phyloP scores from a whole-genome alignment of 2,113 vertebrate species.

The Pycnonotus jocosus region DNA sequence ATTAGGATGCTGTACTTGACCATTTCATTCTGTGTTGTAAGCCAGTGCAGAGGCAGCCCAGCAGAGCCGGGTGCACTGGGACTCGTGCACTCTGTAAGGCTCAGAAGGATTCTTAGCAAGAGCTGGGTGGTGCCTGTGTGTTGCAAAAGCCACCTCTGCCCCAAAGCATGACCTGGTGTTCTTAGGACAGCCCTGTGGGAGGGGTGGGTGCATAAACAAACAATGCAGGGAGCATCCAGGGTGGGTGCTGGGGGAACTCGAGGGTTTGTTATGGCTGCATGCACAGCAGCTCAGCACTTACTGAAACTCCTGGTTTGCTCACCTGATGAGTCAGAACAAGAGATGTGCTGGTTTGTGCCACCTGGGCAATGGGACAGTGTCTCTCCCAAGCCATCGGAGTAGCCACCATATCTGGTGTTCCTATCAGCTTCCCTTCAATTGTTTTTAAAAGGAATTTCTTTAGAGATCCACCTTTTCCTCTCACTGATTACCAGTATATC shows the following conservation, averaged over 20 bases:
- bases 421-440: not conserved
- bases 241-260: not conserved
- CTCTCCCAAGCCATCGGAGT: not conserved
- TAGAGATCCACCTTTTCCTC: not conserved
- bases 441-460: not conserved
- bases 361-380: not conserved
- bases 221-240: not conserved
- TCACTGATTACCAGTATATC: not conserved
- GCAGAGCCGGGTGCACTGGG: not conserved
- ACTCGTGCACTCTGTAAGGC: not conserved
- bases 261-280: fast-evolving
- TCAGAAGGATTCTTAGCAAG: not conserved
- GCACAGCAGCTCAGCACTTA: conserved; percentile 18
- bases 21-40: not conserved
- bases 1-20: not conserved
- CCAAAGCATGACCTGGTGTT: not conserved
- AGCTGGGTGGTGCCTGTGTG: not conserved
- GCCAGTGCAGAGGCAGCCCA: not conserved
- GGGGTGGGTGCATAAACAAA: fast-evolving
- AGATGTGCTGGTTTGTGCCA: not conserved
- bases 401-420: not conserved
- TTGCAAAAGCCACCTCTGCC: not conserved
- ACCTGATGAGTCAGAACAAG: not conserved
- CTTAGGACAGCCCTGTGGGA: not conserved
- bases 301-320: conserved; percentile 47